Evolutionary conservation across 1,140 invertebrate species (phyloP).

Genomic region (Galendromus occidentalis): DNA sequence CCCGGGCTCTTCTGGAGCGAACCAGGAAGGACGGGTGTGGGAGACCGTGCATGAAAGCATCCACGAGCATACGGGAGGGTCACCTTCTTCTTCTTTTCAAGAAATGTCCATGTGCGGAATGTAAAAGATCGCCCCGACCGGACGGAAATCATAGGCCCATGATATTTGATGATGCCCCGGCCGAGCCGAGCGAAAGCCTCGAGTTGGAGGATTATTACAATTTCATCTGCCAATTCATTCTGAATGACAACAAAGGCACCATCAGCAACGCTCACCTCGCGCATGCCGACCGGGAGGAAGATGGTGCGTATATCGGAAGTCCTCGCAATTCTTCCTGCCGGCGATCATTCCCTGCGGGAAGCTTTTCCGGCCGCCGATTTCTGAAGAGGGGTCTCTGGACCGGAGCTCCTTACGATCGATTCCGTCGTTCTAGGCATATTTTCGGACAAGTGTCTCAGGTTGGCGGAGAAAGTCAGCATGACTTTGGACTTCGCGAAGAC

Average conservation of each 20-base stretch:
- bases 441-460: slow-evolving; percentile 17
- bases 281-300: slow-evolving; percentile 18
- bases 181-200: slow-evolving; percentile 1
- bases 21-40: not conserved
- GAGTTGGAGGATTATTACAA: slow-evolving; percentile 20
- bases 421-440: slow-evolving; percentile 16
- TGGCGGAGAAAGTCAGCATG: slow-evolving; percentile 21
- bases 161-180: not conserved
- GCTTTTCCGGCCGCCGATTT: not conserved
- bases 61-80: not conserved
- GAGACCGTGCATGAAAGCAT: not conserved
- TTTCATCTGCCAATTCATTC: slow-evolving; percentile 23
- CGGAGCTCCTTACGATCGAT: not conserved
- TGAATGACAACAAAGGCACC: slow-evolving; percentile 22
- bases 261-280: slow-evolving; percentile 23
- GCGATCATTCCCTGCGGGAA: not conserved
- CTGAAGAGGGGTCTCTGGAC: not conserved
- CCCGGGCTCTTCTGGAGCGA: not conserved
- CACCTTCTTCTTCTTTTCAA: not conserved
- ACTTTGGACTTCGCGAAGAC: slow-evolving; percentile 24
- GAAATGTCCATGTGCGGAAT: not conserved
- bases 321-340: not conserved
- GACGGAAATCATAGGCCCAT: not conserved
- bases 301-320: not conserved
- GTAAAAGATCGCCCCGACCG: not conserved